Conservation (phyloP, 64 coral and sea anemone genomes). For the Catalaphyllia jardinei region DNA sequence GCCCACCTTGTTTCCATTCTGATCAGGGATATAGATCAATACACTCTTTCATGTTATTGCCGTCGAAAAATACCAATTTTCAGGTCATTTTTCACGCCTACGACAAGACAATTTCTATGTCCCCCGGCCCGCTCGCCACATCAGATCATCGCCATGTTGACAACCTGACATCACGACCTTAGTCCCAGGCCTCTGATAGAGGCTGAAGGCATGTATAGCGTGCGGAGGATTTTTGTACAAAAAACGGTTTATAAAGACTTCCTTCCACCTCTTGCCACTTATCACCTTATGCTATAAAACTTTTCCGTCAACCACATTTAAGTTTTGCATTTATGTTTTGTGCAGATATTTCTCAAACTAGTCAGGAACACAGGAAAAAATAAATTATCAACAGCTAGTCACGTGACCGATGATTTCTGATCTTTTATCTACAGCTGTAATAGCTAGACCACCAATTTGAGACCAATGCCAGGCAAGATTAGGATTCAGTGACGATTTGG, state of each 20-base stretch:
- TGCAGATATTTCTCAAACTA: no score
- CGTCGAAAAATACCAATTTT: background rate
- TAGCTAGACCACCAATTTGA: no score
- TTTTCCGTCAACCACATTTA: no score
- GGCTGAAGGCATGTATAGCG: background rate
- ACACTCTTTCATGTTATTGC: background rate
- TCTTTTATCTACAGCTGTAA: no score
- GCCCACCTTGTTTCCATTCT: constrained; percentile 56
- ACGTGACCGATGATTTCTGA: no score
- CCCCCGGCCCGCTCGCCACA: background rate
- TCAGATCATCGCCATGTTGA: constrained; percentile 69
- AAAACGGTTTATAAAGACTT: no score
- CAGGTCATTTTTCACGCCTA: constrained; percentile 21
- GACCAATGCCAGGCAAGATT: no score
- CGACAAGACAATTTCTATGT: background rate
- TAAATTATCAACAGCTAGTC: no score
- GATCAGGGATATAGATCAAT: background rate
- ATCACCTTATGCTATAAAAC: background rate
- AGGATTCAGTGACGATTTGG: no score
- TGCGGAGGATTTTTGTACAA: background rate
- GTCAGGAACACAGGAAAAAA: no score
- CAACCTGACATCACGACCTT: constrained; percentile 55
- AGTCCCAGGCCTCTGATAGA: background rate
- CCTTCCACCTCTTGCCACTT: background rate
- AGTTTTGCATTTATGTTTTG: no score